Evolutionary conservation across 1,140 invertebrate genomes (phyloP).

Genomic region (Camponotus vicinus): DNA sequence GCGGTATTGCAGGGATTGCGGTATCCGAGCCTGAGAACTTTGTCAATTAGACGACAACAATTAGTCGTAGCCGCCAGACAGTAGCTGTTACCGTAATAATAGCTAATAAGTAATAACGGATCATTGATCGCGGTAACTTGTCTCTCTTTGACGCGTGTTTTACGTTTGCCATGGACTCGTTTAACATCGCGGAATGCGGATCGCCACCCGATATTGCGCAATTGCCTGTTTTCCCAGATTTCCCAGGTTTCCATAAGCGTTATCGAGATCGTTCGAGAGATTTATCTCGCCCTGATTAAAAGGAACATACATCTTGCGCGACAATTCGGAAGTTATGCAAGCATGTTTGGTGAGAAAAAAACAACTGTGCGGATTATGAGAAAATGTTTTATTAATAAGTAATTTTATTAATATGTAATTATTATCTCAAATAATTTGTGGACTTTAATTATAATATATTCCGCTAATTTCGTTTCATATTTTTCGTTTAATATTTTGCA

Average conservation of each 20-base stretch:
- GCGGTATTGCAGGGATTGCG: constrained; percentile 54
- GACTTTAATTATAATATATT: background rate
- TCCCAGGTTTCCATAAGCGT: background rate
- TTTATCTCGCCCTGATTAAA: background rate
- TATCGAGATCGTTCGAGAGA: background rate
- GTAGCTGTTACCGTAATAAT: constrained; percentile 62
- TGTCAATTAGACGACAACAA: constrained; percentile 83
- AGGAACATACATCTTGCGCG: background rate
- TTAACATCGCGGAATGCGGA: constrained; percentile 52
- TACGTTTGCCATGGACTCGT: constrained; percentile 2
- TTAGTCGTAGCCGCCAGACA: constrained; percentile 75
- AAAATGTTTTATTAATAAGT: constrained; percentile 4
- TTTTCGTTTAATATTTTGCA: background rate
- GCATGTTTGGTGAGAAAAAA: background rate
- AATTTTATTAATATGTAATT: background rate
- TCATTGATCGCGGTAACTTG: constrained; percentile 52
- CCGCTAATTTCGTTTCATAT: background rate
- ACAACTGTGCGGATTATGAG: too few species aligned
- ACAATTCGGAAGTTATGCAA: background rate
- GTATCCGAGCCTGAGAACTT: constrained; percentile 81
- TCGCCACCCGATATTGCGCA: constrained; percentile 13
- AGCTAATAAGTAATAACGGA: constrained; percentile 79
- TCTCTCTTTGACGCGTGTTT: background rate
- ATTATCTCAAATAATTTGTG: background rate
- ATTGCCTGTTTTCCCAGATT: constrained; percentile 25